A percentile compares a stretch with the other conserved stretches of the same genome.
Evolutionary conservation across 2,888 invertebrate genomes (phyloP).

Genomic region (Sycophila texana): DNA sequence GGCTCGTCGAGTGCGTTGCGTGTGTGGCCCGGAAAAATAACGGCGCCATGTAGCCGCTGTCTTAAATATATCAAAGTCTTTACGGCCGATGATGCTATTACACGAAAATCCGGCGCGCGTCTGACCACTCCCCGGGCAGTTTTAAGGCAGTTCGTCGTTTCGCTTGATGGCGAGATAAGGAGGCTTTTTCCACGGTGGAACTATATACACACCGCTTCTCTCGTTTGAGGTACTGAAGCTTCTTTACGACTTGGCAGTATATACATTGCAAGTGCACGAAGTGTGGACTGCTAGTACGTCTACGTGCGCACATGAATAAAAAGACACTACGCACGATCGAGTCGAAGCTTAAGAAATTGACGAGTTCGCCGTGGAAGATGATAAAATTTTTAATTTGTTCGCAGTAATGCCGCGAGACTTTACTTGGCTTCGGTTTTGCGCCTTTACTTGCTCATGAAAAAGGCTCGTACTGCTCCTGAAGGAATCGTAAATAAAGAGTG

Average conservation of each 20-base stretch:
- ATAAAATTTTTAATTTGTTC: conserved; percentile 52
- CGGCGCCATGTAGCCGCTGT: conserved; percentile 6
- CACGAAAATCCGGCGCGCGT: background rate
- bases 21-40: conserved; percentile 35
- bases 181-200: background rate
- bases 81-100: conserved; percentile 43
- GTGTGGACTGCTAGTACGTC: background rate
- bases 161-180: background rate
- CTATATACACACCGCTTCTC: too few species aligned
- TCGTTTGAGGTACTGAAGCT: background rate
- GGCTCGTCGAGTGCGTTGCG: background rate
- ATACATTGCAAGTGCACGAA: background rate
- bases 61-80: conserved; percentile 47
- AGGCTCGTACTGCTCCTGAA: conserved; percentile 40
- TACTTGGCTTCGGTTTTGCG: background rate
- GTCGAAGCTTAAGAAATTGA: conserved; percentile 39
- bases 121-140: background rate
- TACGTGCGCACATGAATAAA: too few species aligned
- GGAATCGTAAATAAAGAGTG: conserved; percentile 55
- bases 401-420: background rate
- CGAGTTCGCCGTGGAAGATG: background rate
- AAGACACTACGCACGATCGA: background rate
- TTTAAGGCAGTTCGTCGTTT: background rate
- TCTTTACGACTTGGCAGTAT: background rate
- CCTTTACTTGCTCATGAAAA: conserved; percentile 49